These are phyloP conservation scores for Pseudomyrmex pallidus DNA, from an alignment of 1,140 invertebrate species.

Conservation along the genomic window DNA sequence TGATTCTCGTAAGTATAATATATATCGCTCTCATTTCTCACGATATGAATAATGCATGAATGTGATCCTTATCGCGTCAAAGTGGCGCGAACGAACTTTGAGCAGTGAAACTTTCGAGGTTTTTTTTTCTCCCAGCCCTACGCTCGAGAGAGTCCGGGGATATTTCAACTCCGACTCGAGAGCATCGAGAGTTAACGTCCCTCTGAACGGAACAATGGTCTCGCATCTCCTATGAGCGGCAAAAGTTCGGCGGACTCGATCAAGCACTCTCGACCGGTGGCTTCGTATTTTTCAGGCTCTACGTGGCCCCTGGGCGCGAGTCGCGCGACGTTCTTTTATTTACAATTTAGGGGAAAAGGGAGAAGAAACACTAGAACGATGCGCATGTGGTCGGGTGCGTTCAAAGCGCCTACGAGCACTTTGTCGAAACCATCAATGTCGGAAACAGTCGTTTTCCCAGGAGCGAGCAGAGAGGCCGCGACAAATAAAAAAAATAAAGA, in stretches of 20 bases:
- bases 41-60: constrained; percentile 75
- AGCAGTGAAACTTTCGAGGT: constrained; percentile 18
- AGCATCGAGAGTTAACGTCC: constrained; percentile 27
- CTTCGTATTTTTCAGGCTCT: constrained; percentile 28
- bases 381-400: constrained; percentile 16
- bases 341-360: background rate
- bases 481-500: constrained; percentile 18
- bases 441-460: constrained; percentile 1
- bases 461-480: background rate
- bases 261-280: constrained; percentile 49
- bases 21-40: constrained; percentile 63
- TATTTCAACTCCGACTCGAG: constrained; percentile 32
- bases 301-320: background rate
- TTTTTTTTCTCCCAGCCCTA: constrained; percentile 56
- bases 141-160: constrained; percentile 19
- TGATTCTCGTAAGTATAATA: constrained; percentile 76
- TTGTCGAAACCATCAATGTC: constrained; percentile 42
- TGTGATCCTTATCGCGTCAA: constrained; percentile 68
- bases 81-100: constrained; percentile 72
- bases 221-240: constrained; percentile 14
- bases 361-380: background rate
- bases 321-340: constrained; percentile 35
- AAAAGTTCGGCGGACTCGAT: constrained; percentile 50
- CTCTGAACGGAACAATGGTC: constrained; percentile 14
- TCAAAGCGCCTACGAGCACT: constrained; percentile 44